These are phyloP conservation scores for Euglossa dilemma DNA, from an alignment of 1,140 invertebrate genomes.

Conservation along the genomic window DNA sequence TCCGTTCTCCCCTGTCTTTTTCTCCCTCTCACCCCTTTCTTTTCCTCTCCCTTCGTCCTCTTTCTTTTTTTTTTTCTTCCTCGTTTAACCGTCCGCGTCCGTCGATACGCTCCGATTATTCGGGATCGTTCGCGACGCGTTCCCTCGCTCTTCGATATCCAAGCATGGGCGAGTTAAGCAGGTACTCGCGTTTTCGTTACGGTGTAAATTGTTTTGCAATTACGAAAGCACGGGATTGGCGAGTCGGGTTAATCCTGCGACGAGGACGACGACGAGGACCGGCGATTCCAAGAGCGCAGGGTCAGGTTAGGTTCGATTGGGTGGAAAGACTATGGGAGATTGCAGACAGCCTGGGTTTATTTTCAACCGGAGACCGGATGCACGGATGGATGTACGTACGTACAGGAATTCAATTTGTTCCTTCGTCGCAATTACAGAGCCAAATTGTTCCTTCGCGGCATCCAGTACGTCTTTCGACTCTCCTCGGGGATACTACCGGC, in stretches of 20 bases:
- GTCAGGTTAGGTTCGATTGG: not conserved
- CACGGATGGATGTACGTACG: constrained; percentile 8
- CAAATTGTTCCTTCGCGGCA: constrained; percentile 48
- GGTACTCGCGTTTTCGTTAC: constrained; percentile 6
- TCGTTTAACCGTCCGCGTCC: not conserved
- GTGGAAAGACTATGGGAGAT: not conserved
- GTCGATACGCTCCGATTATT: constrained; percentile 24
- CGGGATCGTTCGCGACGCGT: not conserved
- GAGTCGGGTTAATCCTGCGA: constrained; percentile 20
- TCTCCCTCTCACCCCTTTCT: no score
- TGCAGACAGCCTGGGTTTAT: constrained; percentile 2
- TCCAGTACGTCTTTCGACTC: constrained; percentile 36
- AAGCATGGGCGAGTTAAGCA: not conserved
- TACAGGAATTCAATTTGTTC: constrained; percentile 52
- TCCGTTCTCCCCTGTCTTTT: not conserved
- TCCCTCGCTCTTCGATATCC: not conserved
- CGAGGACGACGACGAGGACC: not conserved
- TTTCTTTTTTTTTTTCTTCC: no score
- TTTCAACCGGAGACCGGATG: constrained; percentile 8
- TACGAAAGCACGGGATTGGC: not conserved
- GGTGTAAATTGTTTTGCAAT: constrained; percentile 11
- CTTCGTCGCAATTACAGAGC: constrained; percentile 47
- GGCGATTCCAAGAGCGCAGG: constrained; percentile 21
- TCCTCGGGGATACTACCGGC: constrained; percentile 36
- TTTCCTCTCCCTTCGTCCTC: not conserved